These are phyloP conservation scores for Andrena praecox DNA, from an alignment of 2,888 invertebrate species.

Conservation along the genomic window DNA sequence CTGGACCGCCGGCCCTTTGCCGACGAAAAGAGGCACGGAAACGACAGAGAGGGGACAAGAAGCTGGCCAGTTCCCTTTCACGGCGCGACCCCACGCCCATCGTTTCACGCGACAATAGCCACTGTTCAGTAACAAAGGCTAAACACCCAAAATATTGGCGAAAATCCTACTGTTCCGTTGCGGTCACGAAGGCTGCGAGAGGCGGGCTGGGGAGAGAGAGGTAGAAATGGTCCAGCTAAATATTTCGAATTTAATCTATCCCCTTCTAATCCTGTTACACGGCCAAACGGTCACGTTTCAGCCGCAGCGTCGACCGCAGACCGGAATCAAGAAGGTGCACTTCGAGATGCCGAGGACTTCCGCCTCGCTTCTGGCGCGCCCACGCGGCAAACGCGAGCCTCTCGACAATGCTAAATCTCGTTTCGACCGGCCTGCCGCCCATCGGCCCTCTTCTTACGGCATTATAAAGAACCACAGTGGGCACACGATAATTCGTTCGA, in stretches of 20 bases:
- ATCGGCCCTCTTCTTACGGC: constrained; percentile 14
- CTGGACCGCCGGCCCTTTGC: constrained; percentile 31
- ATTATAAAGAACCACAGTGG: constrained; percentile 43
- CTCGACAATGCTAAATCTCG: constrained; percentile 69
- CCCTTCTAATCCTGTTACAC: constrained; percentile 81
- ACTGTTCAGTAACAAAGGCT: constrained; percentile 76
- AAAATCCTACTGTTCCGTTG: constrained; percentile 75
- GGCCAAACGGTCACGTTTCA: constrained; percentile 71
- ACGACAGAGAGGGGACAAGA: constrained; percentile 27
- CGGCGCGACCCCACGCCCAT: constrained; percentile 63
- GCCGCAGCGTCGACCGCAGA: constrained; percentile 46
- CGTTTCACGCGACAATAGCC: constrained; percentile 67
- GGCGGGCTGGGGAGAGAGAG: background rate
- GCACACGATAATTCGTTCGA: constrained; percentile 46
- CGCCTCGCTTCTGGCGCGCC: constrained; percentile 57
- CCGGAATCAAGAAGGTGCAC: constrained; percentile 69
- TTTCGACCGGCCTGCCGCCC: constrained; percentile 38
- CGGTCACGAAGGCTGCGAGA: constrained; percentile 4
- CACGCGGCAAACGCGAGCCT: constrained; percentile 42
- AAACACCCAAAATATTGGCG: constrained; percentile 84
- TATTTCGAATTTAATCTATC: constrained; percentile 80
- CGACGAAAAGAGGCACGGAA: constrained; percentile 27
- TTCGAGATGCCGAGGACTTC: constrained; percentile 61
- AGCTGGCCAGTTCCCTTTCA: constrained; percentile 63
- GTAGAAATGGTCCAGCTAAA: constrained; percentile 67